Conservation (phyloP, 1,140 invertebrate genomes). For the Carcinoscorpius rotundicauda region DNA sequence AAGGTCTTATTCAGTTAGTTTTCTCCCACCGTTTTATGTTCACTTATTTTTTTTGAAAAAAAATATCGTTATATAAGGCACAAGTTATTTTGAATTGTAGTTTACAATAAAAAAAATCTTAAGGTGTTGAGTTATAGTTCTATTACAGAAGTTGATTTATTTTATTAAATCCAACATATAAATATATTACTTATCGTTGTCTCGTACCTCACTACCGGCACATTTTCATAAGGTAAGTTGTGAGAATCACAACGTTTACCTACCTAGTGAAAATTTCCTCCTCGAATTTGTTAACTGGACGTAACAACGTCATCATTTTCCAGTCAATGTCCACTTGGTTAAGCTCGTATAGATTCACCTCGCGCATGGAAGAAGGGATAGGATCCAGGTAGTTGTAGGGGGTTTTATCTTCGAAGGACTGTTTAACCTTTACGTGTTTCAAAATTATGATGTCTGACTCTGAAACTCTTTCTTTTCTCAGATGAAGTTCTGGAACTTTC, state of each 20-base stretch:
- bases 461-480: conserved; percentile 64
- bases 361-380: conserved; percentile 64
- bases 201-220: too few species aligned
- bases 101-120: too few species aligned
- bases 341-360: conserved; percentile 60
- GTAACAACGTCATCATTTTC: conserved; percentile 75
- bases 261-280: conserved; percentile 76
- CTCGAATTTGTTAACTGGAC: conserved; percentile 65
- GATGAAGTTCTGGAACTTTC: conserved; percentile 78
- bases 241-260: neutral
- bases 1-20: too few species aligned
- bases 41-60: too few species aligned
- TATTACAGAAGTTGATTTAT: too few species aligned
- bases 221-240: too few species aligned
- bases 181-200: too few species aligned
- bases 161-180: too few species aligned
- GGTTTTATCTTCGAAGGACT: neutral
- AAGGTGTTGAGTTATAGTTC: too few species aligned
- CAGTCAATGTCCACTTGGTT: conserved; percentile 78
- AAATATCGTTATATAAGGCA: too few species aligned
- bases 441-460: conserved; percentile 8
- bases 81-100: too few species aligned
- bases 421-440: conserved; percentile 2
- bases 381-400: conserved; percentile 50
- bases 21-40: too few species aligned